These are phyloP conservation scores for Rhyacophila brunnea DNA, from an alignment of 1,140 invertebrate species.

Conservation along the genomic window DNA sequence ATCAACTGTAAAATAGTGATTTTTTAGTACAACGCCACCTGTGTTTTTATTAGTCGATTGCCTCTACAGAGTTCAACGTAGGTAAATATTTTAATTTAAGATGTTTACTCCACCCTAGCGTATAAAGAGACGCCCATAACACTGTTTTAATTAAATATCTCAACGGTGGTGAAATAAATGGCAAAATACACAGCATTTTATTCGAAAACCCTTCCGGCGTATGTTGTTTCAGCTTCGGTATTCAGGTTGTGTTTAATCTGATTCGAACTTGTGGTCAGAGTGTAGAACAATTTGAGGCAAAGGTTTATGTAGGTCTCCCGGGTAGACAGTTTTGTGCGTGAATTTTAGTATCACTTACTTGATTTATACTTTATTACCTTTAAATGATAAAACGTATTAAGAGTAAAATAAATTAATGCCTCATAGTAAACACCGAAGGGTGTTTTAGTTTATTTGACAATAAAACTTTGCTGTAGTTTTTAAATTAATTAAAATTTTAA, in stretches of 20 bases:
- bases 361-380: no score
- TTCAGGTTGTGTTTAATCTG: conserved; percentile 10
- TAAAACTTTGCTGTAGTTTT: no score
- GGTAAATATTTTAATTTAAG: no score
- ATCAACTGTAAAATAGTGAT: no score
- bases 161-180: conserved; percentile 15
- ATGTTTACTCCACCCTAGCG: not conserved
- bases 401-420: not conserved
- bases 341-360: not conserved
- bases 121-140: not conserved
- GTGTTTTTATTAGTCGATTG: no score
- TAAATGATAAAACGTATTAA: no score
- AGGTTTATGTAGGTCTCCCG: not conserved
- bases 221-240: conserved; percentile 2
- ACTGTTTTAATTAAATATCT: conserved; percentile 30
- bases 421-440: no score
- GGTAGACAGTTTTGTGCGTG: not conserved
- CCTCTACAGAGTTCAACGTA: no score
- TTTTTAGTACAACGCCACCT: no score
- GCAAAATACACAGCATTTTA: conserved; percentile 15
- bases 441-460: no score
- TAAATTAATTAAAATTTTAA: no score
- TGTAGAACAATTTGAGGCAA: conserved; percentile 11
- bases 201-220: conserved; percentile 7
- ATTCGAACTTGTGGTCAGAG: conserved; percentile 12